Conservation (phyloP, 2,888 invertebrate species). For the Embidobia sp. region DNA sequence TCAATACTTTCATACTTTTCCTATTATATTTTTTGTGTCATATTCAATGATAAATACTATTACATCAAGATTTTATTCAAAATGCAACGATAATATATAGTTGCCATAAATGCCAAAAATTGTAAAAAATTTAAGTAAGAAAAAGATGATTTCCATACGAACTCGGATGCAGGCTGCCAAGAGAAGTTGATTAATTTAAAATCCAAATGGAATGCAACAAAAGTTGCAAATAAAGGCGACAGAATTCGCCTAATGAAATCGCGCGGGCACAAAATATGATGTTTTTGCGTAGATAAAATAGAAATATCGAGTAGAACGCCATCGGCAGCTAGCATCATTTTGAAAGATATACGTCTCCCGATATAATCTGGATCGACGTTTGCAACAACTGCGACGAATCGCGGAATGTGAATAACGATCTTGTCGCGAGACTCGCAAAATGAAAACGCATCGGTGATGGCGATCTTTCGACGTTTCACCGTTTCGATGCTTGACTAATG, state of each 20-base stretch:
- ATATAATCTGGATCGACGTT: constrained; percentile 61
- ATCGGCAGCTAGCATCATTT: constrained; percentile 60
- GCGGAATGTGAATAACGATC: constrained; percentile 63
- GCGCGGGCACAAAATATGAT: constrained; percentile 42
- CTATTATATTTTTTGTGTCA: no score
- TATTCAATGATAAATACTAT: no score
- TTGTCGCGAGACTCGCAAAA: constrained; percentile 61
- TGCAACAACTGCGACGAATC: constrained; percentile 62
- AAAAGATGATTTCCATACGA: no score
- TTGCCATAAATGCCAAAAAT: no score
- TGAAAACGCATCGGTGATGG: constrained; percentile 61
- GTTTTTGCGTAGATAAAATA: constrained; percentile 44
- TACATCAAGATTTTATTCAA: no score
- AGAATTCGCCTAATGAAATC: constrained; percentile 22
- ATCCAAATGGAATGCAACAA: constrained; percentile 2
- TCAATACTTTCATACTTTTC: no score
- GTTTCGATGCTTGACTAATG: constrained; percentile 64
- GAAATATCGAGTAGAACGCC: constrained; percentile 52
- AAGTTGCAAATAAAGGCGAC: constrained; percentile 27
- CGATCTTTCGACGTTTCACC: constrained; percentile 60
- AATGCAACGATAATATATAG: no score
- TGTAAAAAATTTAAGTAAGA: no score
- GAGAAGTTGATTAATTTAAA: constrained; percentile 8
- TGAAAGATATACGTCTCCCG: constrained; percentile 63
- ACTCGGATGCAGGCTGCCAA: neutral